Evolutionary conservation across 2,113 vertebrate genomes (phyloP), one percentile per base, ranked within the genome.

Genomic region (Microcebus murinus): DNA sequence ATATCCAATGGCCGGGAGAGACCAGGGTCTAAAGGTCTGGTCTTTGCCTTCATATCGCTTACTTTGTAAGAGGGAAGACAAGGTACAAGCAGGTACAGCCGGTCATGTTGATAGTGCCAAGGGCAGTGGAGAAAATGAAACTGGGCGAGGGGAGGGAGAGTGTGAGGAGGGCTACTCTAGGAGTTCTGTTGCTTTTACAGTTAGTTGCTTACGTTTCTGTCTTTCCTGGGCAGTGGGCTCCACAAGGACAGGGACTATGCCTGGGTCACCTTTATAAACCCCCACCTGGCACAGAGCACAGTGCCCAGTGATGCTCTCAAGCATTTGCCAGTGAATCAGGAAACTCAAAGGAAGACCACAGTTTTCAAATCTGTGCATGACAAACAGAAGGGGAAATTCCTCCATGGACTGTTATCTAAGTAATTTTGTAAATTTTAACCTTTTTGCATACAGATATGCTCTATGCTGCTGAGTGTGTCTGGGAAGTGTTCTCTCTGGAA

Each of bases 271-370:
- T 82, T 71, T 36, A 5, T 25, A 65, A 89, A 93, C 20, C 12
- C 39, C 34, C 8, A 27, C 36, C 45, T 29, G 27, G 71, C 83
- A 70, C 57, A 42, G 27, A 67, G 23, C 80, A 6, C 0, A 18
- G 20, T 0, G 0, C 21, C 36, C 9, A 45, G 52, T 0, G 61
- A 70, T 0, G 0, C 34, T 45, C 59, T 52, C 31, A 31, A 55
- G 42, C 18, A n/a, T 59, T 21, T n/a, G 25, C 52, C 74, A 34
- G 42, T 50, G 63, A 74, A 14, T 25, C n/a, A 31, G 55, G 48
- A 48, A 61, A 67, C 48, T 18, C 45, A 50, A 82, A 45, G 34
- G 27, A 23, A 34, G 17, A 17, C 2, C 2, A 31, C 18, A 17
- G 36, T 17, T 25, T 93, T 83, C 76, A 83, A 68, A 74, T 23